These are phyloP conservation scores for Pangasius macronema DNA, from an alignment of 2,797 vertebrate genomes.

Conservation along the genomic window DNA sequence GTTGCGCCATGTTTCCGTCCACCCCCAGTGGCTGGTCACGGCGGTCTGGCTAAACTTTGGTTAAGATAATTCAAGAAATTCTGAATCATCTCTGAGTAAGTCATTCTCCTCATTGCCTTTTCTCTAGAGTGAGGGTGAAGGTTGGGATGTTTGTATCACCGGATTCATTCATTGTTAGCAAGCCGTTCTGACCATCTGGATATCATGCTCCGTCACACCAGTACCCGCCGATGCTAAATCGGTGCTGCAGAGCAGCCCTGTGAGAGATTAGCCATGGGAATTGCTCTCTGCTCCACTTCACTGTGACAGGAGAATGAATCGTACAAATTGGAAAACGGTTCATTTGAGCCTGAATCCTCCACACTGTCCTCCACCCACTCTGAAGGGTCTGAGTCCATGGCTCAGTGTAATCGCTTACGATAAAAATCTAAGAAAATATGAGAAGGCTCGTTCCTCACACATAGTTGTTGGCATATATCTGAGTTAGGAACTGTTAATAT, in stretches of 20 bases:
- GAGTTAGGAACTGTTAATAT: no score
- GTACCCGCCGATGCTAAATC: conserved; percentile 59
- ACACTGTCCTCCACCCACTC: conserved; percentile 41
- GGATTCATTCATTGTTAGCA: not conserved
- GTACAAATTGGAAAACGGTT: conserved; percentile 42
- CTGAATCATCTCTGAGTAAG: conserved; percentile 15
- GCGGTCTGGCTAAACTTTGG: not conserved
- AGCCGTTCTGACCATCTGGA: conserved; percentile 12
- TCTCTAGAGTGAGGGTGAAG: not conserved
- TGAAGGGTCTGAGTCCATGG: conserved; percentile 44
- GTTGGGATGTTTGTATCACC: not conserved
- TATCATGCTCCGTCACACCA: not conserved
- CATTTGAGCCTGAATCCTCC: not conserved
- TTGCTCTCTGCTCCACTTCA: conserved; percentile 37
- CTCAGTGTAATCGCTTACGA: not conserved
- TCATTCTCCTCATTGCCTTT: not conserved
- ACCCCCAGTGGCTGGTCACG: not conserved
- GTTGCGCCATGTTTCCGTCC: not conserved
- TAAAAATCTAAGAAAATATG: not conserved
- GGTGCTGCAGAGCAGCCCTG: conserved; percentile 15
- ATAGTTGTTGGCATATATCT: no score
- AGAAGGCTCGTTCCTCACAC: not conserved
- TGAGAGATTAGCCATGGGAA: conserved; percentile 26
- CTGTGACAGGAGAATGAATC: conserved; percentile 65
- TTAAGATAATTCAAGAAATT: conserved; percentile 6